phyloP scores from a whole-genome alignment of 2,113 vertebrate species.

The Daboia siamensis region DNA sequence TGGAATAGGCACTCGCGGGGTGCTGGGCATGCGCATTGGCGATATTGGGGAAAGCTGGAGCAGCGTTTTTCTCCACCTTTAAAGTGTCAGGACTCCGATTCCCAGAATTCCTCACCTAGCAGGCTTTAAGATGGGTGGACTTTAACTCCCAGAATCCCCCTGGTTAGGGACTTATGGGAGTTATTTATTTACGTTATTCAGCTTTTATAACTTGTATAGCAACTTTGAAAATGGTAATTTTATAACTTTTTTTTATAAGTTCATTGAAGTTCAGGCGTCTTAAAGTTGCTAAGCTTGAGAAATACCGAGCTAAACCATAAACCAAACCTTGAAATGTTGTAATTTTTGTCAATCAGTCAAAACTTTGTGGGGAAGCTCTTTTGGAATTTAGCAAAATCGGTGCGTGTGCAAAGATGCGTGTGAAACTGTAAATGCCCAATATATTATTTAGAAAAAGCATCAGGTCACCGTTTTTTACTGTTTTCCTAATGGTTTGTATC shows the following conservation, averaged over 20 bases:
- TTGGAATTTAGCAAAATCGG: background rate
- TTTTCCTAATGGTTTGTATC: background rate
- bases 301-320: background rate
- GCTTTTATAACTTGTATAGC: background rate
- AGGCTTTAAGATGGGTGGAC: background rate
- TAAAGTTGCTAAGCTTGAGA: background rate
- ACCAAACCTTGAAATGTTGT: background rate
- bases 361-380: background rate
- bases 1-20: rapidly evolving
- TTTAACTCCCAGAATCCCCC: background rate
- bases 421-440: background rate
- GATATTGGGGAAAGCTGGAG: no score
- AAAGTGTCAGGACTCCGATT: background rate
- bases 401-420: background rate
- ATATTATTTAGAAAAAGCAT: background rate
- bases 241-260: background rate
- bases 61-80: background rate
- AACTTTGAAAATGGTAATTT: no score
- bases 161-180: background rate
- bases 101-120: background rate
- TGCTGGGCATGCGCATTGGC: background rate
- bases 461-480: background rate
- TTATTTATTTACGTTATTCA: background rate
- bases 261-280: background rate
- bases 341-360: background rate